phyloP scores from a whole-genome alignment of 1,140 invertebrate genomes.

The Drosophila bifasciata region DNA sequence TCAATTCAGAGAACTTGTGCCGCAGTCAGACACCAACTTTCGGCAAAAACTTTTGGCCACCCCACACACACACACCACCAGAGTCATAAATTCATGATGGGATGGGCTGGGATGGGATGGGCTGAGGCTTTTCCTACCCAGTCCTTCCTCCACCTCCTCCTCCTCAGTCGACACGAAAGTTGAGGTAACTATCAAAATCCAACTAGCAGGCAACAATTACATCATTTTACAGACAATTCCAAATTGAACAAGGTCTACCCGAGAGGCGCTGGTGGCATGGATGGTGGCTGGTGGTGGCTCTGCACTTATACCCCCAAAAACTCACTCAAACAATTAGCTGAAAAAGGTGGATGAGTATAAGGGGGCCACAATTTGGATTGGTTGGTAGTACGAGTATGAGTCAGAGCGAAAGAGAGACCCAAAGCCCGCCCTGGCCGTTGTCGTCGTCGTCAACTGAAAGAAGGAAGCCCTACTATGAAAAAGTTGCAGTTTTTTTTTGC shows the following conservation, averaged over 20 bases:
- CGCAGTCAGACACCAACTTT: no score
- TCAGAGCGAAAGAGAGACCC: slow-evolving; percentile 3
- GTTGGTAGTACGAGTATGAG: slow-evolving; percentile 3
- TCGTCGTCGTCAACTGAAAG: slow-evolving; percentile 62
- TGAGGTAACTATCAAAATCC: slow-evolving; percentile 34
- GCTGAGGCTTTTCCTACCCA: no score
- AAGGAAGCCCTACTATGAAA: slow-evolving; percentile 65
- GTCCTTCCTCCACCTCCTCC: no score
- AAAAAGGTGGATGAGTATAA: slow-evolving; percentile 20
- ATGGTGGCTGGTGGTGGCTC: background rate
- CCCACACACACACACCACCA: background rate
- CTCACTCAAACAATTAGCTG: slow-evolving; percentile 71
- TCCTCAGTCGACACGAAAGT: slow-evolving; percentile 13
- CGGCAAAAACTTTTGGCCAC: background rate
- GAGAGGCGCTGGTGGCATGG: no score
- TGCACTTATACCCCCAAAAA: slow-evolving; percentile 45
- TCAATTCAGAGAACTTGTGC: no score
- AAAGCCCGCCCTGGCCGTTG: no score
- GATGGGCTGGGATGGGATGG: no score
- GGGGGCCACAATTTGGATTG: background rate
- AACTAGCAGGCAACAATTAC: slow-evolving; percentile 55
- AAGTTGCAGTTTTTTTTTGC: slow-evolving; percentile 74
- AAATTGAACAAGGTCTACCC: slow-evolving; percentile 22
- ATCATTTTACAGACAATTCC: slow-evolving; percentile 53
- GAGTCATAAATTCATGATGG: no score